phyloP scores from a whole-genome alignment of 1,140 invertebrate species.

The Sitodiplosis mosellana region DNA sequence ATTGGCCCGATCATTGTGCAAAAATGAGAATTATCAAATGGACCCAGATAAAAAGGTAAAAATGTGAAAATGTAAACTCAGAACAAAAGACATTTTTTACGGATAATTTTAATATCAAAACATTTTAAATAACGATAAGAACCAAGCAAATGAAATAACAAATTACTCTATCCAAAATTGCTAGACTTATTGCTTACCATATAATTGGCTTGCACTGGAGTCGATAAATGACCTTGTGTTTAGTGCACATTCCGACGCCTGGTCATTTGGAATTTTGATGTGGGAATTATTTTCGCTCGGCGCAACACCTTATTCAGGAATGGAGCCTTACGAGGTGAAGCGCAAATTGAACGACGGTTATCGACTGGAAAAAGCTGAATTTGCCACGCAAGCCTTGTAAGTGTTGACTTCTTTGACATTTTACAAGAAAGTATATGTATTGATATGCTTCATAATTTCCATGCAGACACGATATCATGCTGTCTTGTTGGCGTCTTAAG shows the following conservation, averaged over 20 bases:
- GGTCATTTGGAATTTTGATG: constrained; percentile 81
- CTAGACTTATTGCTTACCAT: constrained; percentile 44
- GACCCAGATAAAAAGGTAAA: too few species aligned
- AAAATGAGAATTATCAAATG: constrained; percentile 86
- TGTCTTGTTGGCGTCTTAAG: constrained; percentile 28
- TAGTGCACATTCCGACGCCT: constrained; percentile 77
- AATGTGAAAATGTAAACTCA: too few species aligned
- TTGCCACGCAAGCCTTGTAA: constrained; percentile 48
- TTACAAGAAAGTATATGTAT: not conserved
- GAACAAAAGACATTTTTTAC: constrained; percentile 27
- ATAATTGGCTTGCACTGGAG: constrained; percentile 72
- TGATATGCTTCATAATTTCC: not conserved
- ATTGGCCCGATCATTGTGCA: constrained; percentile 70
- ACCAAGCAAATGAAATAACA: too few species aligned
- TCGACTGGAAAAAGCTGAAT: constrained; percentile 67
- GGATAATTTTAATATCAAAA: too few species aligned
- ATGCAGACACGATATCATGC: too few species aligned
- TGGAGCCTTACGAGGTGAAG: constrained; percentile 52
- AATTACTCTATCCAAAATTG: too few species aligned
- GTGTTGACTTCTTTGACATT: not conserved
- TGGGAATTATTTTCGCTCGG: constrained; percentile 91
- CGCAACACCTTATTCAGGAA: constrained; percentile 70
- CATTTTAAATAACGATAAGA: too few species aligned
- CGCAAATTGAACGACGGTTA: constrained; percentile 64
- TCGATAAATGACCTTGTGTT: constrained; percentile 61